phyloP scores from a whole-genome alignment of 2,888 invertebrate genomes.

The Eucera pruinosa region DNA sequence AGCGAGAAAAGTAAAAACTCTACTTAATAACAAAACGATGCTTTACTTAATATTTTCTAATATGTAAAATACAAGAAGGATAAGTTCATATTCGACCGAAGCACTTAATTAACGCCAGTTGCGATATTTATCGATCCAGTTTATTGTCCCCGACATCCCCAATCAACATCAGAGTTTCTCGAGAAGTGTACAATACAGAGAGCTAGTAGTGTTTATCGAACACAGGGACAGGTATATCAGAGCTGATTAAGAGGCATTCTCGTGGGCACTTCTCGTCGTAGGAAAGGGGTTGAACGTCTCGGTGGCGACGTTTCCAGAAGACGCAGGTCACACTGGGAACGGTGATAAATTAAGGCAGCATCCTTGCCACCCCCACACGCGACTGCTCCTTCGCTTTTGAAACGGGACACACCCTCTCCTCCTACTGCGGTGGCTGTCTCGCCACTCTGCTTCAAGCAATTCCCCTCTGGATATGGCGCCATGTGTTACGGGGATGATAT shows the following conservation, averaged over 20 bases:
- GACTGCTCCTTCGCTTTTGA: slow-evolving; percentile 66
- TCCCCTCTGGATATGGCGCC: slow-evolving; percentile 72
- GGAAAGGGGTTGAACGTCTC: slow-evolving; percentile 38
- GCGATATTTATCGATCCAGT: slow-evolving; percentile 33
- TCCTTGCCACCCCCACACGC: slow-evolving; percentile 40
- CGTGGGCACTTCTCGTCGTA: slow-evolving; percentile 37
- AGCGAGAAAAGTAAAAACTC: too few species aligned
- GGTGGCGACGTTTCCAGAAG: slow-evolving; percentile 62
- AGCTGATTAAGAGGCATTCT: slow-evolving; percentile 72
- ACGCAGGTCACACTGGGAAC: slow-evolving; percentile 63
- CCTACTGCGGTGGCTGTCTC: slow-evolving; percentile 51
- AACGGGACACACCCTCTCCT: slow-evolving; percentile 61
- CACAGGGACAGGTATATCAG: slow-evolving; percentile 65
- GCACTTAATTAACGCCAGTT: slow-evolving; percentile 42
- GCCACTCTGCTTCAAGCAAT: slow-evolving; percentile 45
- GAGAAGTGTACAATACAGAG: slow-evolving; percentile 53
- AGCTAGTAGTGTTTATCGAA: slow-evolving; percentile 57
- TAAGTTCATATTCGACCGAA: slow-evolving; percentile 5
- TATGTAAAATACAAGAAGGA: background rate
- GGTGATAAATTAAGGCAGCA: slow-evolving; percentile 79
- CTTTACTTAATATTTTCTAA: too few species aligned
- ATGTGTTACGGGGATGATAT: slow-evolving; percentile 80
- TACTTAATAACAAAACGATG: too few species aligned
- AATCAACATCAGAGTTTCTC: slow-evolving; percentile 36
- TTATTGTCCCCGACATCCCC: slow-evolving; percentile 28